phyloP scores from a whole-genome alignment of 2,797 vertebrate genomes.

The Spizella passerina region DNA sequence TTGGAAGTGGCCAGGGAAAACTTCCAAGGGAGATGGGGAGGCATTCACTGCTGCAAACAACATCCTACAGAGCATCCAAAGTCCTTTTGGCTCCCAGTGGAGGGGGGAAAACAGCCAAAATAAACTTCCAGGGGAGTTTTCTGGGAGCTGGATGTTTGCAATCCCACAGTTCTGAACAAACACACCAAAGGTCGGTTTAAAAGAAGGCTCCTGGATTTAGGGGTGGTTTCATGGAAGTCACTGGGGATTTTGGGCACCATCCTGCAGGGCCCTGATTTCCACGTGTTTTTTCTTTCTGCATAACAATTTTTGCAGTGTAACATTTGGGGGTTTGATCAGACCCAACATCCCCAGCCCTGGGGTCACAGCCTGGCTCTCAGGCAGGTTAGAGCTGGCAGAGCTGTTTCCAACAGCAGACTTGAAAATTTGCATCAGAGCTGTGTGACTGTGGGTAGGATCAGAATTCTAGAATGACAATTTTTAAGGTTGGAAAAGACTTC shows the following conservation, averaged over 20 bases:
- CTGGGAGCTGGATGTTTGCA: not conserved
- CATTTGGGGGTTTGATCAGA: not conserved
- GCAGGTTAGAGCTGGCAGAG: not conserved
- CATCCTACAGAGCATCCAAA: not conserved
- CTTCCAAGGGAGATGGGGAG: not conserved
- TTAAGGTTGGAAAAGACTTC: not conserved
- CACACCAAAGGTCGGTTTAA: not conserved
- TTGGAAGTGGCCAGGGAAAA: not conserved
- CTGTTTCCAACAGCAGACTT: not conserved
- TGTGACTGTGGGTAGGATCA: fast-evolving
- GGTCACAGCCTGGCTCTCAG: not conserved
- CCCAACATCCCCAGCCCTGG: fast-evolving
- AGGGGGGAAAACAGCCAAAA: not conserved
- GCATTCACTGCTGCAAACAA: not conserved
- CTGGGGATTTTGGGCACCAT: not conserved
- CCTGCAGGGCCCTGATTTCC: not conserved
- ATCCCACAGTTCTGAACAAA: not conserved
- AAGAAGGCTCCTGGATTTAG: not conserved
- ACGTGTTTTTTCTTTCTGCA: not conserved
- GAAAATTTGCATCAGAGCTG: not conserved
- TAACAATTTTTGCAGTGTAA: not conserved
- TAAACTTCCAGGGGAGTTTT: not conserved
- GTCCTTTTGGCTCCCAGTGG: not conserved
- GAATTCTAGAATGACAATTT: not conserved
- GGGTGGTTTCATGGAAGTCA: not conserved